Base-by-base conservation (phyloP, 2,113 vertebrate species). In the Chaetura pelagica region DNA sequence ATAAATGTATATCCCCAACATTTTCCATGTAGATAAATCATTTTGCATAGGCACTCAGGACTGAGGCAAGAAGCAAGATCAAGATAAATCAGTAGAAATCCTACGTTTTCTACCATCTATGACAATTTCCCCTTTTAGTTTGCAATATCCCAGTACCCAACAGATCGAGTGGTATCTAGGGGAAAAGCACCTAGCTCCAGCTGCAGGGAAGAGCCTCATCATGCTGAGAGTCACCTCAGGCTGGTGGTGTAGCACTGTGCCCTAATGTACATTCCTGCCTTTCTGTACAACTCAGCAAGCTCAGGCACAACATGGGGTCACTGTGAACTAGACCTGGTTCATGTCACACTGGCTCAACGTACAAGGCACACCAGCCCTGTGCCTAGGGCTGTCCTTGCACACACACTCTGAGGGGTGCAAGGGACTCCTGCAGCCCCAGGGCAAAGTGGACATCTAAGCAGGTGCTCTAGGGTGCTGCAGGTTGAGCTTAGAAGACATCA, bases 341-440 rank as follows among this genome's bases (percentile, higher is more conserved):
- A 0, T 6, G 17, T 46, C 42, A n/a, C 1, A 2, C 27, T 0
- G 0, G 32, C 61, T 68, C 51, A 48, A 40, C 21, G 10, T 11
- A 20, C 16, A 38, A 76, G 58, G 51, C 27, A 42, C 20, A 51
- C 15, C 54, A 16, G 55, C 27, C 18, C 49, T 0, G 0, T 29
- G 38, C 46, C 32, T 63, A 9, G 1, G 10, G 63, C 51, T 55
- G 27, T 38, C 46, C 74, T 44, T 30, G 10, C 71, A 55, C 40
- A 66, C 13, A 21, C 38, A 6, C 8, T 18, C 11, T 38, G 30
- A 55, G 0, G 1, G 40, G 10, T 30, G 8, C 52, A 49, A 34
- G 16, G 40, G 24, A 8, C 22, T 49, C 44, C 20, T 27, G 51
- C 74, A 55, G 74, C 68, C 23, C 46, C 46, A 44, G 30, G 16